These are phyloP conservation scores for Astatotilapia flaviijosephi DNA, from an alignment of 2,113 vertebrate genomes.

Conservation along the genomic window DNA sequence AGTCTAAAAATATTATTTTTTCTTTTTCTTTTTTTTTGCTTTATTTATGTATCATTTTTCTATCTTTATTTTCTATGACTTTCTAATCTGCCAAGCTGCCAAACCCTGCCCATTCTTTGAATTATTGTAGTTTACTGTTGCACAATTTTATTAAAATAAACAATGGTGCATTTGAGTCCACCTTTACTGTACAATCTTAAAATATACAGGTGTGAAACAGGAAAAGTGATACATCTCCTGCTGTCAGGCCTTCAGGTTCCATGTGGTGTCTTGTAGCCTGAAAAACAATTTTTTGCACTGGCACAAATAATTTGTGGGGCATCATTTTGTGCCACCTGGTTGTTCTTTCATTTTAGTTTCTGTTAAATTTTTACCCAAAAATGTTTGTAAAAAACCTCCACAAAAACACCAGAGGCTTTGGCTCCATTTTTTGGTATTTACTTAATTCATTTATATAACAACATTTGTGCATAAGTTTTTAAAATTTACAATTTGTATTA, in stretches of 20 bases:
- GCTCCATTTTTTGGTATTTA: too few species aligned
- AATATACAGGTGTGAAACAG: background rate
- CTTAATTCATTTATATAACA: background rate
- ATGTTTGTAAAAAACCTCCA: too few species aligned
- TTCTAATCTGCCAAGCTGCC: background rate
- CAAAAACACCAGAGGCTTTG: background rate
- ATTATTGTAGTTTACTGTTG: background rate
- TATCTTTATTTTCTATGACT: background rate
- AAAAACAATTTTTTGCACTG: background rate
- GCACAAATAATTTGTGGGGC: background rate
- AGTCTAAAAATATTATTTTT: fast-evolving
- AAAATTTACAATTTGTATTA: background rate
- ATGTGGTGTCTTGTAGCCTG: background rate
- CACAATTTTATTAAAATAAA: background rate
- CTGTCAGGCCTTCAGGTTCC: background rate
- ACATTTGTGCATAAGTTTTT: background rate
- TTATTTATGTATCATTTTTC: background rate
- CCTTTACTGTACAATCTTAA: background rate
- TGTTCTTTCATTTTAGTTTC: background rate
- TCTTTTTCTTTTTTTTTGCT: background rate
- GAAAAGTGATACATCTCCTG: background rate
- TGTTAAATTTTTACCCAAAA: too few species aligned
- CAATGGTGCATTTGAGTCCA: background rate
- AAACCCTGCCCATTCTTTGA: background rate
- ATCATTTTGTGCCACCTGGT: background rate